Evolutionary conservation across 2,113 vertebrate species (phyloP), one percentile per base, ranked within the genome.

Genomic region (Phocoena sinus): DNA sequence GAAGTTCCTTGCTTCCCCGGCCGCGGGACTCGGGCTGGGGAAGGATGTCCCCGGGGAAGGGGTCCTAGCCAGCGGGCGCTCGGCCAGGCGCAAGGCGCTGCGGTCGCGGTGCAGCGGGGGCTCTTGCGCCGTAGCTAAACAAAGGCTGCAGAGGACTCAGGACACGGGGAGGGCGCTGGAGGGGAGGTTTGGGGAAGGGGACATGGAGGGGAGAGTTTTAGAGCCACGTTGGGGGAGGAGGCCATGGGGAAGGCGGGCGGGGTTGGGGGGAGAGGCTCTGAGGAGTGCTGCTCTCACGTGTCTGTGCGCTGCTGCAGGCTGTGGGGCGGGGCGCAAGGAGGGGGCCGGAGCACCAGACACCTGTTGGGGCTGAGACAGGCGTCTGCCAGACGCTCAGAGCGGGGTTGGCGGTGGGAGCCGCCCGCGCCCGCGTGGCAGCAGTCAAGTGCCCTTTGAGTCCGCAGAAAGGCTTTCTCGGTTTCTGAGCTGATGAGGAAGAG

Each of bases 281-380:
- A 83, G 89, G 76, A 84, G 89, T 81, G 80, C n/a, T n/a, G 73
- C 91, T 80, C 97, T 97, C 97, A 97, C 97, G 95, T 96, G 97
- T 95, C 94, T 28, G 17, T 3, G 94, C 80, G 53, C 92, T 31
- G 94, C 95, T 47, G 96, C 84, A 10, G 86, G 84, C 90, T 14
- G 92, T 53, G 89, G 17, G 28, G 76, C 62, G 89, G 97, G 95
- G 96, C 93, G 20, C 71, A 60, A 25, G 58, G 60, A 56, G 97
- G 88, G 95, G 94, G 83, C 81, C 73, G 13, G 95, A 92, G 96
- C 71, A 93, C 95, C 96, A 97, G 97, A 97, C 97, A 98, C 97
- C 96, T 98, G 97, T 98, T 98, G 97, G 97, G 97, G 95, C 96
- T 96, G 96, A 26, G 70, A 95, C 92, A 63, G 63, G 96, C 96